Percentiles rank a stretch among this genome's conserved stretches.
Evolutionary conservation across 2,797 vertebrate species (phyloP).

Genomic region (Eulemur albifrons): DNA sequence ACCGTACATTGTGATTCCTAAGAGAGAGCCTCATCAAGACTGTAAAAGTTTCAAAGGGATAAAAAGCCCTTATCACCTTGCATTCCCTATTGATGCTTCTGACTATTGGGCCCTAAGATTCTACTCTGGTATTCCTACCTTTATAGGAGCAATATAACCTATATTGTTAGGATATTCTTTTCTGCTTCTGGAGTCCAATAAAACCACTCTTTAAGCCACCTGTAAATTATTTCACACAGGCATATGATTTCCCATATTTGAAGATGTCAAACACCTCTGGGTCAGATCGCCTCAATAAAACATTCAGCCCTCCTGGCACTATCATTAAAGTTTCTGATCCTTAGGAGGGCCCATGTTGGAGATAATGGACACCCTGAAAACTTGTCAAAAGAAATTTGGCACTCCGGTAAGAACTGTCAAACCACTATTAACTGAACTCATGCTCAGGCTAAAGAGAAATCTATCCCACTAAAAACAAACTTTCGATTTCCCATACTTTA

Average conservation of each 20-base stretch:
- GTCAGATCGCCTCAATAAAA: neutral
- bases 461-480: neutral
- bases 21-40: neutral
- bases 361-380: neutral
- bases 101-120: neutral
- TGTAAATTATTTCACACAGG: neutral
- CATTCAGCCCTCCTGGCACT: neutral
- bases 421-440: neutral
- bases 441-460: neutral
- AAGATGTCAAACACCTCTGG: neutral
- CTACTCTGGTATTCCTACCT: neutral
- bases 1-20: neutral
- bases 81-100: neutral
- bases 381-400: neutral
- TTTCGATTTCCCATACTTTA: neutral
- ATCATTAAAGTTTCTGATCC: neutral
- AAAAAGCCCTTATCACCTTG: neutral
- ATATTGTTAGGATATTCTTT: neutral
- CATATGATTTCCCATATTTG: neutral
- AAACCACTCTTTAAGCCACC: neutral
- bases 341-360: neutral
- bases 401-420: neutral
- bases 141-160: neutral
- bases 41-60: neutral
- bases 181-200: neutral